Conservation (phyloP, 2,797 vertebrate genomes). For the Sebastes umbrosus region DNA sequence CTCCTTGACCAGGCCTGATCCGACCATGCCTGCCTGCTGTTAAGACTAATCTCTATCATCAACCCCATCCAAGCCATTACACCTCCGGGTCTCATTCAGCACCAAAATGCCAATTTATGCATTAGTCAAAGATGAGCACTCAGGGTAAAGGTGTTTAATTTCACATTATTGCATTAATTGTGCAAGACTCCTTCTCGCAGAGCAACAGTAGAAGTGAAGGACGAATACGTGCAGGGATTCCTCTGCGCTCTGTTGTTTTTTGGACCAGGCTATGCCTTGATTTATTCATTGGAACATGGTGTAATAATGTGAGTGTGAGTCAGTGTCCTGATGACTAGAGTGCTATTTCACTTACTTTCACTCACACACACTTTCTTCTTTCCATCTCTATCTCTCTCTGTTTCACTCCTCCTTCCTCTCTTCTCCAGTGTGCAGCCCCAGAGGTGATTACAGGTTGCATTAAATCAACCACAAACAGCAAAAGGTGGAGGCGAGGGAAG, state of each 20-base stretch:
- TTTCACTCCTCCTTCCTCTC: constrained; percentile 3
- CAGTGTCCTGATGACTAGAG: constrained; percentile 40
- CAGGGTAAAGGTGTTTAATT: constrained; percentile 53
- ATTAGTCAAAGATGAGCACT: constrained; percentile 52
- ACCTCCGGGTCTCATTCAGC: constrained; percentile 46
- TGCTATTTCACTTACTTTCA: constrained; percentile 1
- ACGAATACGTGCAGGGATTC: neutral
- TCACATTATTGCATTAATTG: constrained; percentile 53
- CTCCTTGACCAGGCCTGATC: constrained; percentile 52
- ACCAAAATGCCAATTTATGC: constrained; percentile 48
- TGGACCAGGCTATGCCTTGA: constrained; percentile 29
- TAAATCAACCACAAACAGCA: constrained; percentile 48
- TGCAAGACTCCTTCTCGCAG: neutral
- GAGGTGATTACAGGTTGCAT: constrained; percentile 9
- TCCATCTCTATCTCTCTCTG: neutral
- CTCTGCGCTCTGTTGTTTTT: constrained; percentile 23
- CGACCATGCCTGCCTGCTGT: constrained; percentile 25
- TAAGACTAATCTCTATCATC: constrained; percentile 59
- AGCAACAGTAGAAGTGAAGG: neutral
- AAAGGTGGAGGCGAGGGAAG: neutral
- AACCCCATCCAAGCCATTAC: constrained; percentile 48
- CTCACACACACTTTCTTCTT: neutral
- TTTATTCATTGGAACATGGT: constrained; percentile 50
- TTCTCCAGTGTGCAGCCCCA: neutral
- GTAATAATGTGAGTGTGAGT: constrained; percentile 47